Conservation (phyloP, 1,140 invertebrate species). For the Drosophila seguyi region DNA sequence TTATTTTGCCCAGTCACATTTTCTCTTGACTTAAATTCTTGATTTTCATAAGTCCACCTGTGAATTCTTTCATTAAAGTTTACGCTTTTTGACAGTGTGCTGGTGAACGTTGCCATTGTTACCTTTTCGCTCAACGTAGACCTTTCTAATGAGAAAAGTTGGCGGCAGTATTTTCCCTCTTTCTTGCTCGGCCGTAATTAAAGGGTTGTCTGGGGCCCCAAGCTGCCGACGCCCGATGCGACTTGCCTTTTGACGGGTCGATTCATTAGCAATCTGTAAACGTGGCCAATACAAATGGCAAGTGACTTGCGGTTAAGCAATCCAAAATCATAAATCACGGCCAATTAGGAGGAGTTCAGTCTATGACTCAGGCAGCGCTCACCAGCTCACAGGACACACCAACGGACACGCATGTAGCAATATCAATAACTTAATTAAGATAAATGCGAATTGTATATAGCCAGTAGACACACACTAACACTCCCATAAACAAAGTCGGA, state of each 20-base stretch:
- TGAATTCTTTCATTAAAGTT: neutral
- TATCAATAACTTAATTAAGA: conserved; percentile 84
- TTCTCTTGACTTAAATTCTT: conserved; percentile 11
- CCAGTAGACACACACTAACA: conserved; percentile 35
- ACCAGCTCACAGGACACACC: conserved; percentile 33
- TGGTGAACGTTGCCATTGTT: conserved; percentile 32
- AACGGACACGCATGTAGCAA: conserved; percentile 48
- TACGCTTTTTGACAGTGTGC: conserved; percentile 22
- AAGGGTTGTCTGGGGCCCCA: conserved; percentile 48
- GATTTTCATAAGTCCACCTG: neutral
- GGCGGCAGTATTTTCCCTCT: conserved; percentile 8
- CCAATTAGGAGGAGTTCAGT: conserved; percentile 59
- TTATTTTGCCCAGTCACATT: neutral
- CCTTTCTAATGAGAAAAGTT: conserved; percentile 68
- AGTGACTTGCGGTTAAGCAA: conserved; percentile 77
- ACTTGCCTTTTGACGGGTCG: conserved; percentile 34
- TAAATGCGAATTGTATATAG: conserved; percentile 80
- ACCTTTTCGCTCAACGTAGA: conserved; percentile 23
- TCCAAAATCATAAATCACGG: conserved; percentile 77
- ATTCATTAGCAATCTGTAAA: conserved; percentile 58
- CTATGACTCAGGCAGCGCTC: conserved; percentile 14
- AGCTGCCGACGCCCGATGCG: conserved; percentile 6
- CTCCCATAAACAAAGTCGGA: conserved; percentile 35
- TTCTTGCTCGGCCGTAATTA: conserved; percentile 52
- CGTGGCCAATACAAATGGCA: conserved; percentile 57